Conservation (phyloP, 2,113 vertebrate genomes). For the Bambusicola thoracicus region DNA sequence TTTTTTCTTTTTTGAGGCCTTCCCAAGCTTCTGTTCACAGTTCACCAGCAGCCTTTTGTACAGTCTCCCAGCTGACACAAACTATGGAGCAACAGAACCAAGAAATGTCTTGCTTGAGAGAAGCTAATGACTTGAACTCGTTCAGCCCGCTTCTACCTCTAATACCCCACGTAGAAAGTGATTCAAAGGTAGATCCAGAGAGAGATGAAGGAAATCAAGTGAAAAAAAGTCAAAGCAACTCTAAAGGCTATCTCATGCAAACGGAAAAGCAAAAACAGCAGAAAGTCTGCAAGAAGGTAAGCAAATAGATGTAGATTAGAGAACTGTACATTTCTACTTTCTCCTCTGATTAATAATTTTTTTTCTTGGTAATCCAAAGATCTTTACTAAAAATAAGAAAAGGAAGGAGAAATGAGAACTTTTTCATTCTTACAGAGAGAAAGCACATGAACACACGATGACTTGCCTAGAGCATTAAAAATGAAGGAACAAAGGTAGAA, state of each 20-base stretch:
- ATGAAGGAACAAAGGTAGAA: background rate
- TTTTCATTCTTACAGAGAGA: background rate
- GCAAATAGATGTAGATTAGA: background rate
- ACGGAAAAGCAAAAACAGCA: slow-evolving; percentile 75
- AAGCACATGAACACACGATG: background rate
- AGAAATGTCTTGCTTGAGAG: background rate
- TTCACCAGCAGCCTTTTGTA: background rate
- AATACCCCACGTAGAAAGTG: slow-evolving; percentile 20
- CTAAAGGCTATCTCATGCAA: slow-evolving; percentile 78
- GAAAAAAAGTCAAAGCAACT: slow-evolving; percentile 63
- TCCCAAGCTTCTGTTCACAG: slow-evolving; percentile 9
- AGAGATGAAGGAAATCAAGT: background rate
- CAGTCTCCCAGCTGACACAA: background rate
- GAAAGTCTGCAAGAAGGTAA: slow-evolving; percentile 80
- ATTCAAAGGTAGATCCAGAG: background rate
- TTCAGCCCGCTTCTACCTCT: slow-evolving; percentile 78
- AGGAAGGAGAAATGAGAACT: background rate
- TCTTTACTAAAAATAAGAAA: background rate
- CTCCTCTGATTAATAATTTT: background rate
- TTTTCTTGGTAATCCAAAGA: background rate
- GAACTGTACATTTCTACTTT: background rate
- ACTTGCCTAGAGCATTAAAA: background rate
- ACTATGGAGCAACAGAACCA: slow-evolving; percentile 10
- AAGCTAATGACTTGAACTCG: background rate
- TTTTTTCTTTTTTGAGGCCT: slow-evolving; percentile 5